These are phyloP conservation scores for Pheosia gnoma DNA, from an alignment of 2,888 invertebrate species.

Conservation along the genomic window DNA sequence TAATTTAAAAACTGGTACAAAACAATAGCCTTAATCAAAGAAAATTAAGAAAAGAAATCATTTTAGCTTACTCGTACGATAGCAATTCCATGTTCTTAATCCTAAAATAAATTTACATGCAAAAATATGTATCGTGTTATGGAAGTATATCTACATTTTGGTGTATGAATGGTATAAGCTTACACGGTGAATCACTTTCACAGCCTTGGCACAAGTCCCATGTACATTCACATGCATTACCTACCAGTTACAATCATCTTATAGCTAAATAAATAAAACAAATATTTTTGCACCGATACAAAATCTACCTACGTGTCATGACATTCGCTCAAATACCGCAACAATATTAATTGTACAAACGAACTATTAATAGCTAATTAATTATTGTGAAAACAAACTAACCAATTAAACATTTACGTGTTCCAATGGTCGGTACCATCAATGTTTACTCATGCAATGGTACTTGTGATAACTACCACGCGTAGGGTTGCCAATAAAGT, in stretches of 20 bases:
- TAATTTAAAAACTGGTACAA: constrained; percentile 6
- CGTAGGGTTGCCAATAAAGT: too few relatives aligned
- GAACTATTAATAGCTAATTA: constrained; percentile 9
- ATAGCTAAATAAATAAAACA: constrained; percentile 35
- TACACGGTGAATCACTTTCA: constrained; percentile 56
- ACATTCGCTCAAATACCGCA: constrained; percentile 53
- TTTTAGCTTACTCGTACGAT: not conserved
- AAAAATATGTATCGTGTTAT: constrained; percentile 5
- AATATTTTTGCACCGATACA: constrained; percentile 8
- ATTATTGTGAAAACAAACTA: constrained; percentile 17
- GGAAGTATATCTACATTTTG: constrained; percentile 33
- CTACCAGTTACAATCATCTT: constrained; percentile 17
- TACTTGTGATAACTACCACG: not conserved
- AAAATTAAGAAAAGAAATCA: not conserved
- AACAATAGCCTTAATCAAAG: not conserved
- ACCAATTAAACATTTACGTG: not conserved
- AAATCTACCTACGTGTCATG: constrained; percentile 55
- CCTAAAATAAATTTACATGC: constrained; percentile 5
- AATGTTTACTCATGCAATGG: not conserved
- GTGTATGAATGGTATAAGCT: constrained; percentile 46
- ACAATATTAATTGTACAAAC: constrained; percentile 22
- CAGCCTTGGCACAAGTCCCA: constrained; percentile 55
- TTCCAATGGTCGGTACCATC: not conserved
- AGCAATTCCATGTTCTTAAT: constrained; percentile 3
- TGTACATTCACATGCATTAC: constrained; percentile 19